A percentile compares a stretch with the other conserved stretches of the same genome.
phyloP scores from a whole-genome alignment of 2,888 invertebrate species.

The Yponomeuta evonymella region DNA sequence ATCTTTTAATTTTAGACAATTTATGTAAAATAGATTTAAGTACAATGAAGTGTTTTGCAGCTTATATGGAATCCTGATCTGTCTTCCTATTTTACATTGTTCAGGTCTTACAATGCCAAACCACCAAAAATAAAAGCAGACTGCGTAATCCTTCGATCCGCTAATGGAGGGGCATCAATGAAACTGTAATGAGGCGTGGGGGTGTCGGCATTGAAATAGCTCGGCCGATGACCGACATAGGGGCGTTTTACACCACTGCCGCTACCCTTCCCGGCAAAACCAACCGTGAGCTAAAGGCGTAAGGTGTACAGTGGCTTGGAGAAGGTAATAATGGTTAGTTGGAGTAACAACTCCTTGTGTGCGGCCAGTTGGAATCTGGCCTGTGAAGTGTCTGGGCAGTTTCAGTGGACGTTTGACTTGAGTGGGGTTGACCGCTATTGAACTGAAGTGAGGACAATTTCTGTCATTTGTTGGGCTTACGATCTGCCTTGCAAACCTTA shows the following conservation, averaged over 20 bases:
- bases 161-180: slow-evolving; percentile 15
- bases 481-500: no score
- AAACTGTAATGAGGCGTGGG: slow-evolving; percentile 20
- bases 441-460: neutral
- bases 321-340: neutral
- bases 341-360: neutral
- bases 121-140: neutral
- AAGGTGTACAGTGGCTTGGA: neutral
- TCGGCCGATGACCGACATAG: slow-evolving; percentile 6
- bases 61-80: no score
- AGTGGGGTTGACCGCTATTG: neutral
- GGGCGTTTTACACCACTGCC: slow-evolving; percentile 8
- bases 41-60: no score
- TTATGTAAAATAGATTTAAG: no score
- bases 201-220: slow-evolving; percentile 16
- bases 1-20: no score
- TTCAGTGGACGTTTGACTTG: neutral
- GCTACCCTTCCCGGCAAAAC: neutral
- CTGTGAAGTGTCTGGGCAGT: slow-evolving; percentile 4
- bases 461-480: neutral
- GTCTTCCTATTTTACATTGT: no score
- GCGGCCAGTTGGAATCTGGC: slow-evolving; percentile 1
- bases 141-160: neutral
- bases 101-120: neutral
- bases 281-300: neutral